Percentiles rank a stretch among this genome's conserved stretches.
These are phyloP conservation scores for Caenorhabditis elegans DNA, from an alignment of 1,140 invertebrate genomes.

Conservation along the genomic window WBcel235 BX284606.5:4060001-4060500, in stretches of 20 bases:
- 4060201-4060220: no score
- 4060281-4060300: constrained; percentile 28
- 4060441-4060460: neutral
- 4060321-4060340: neutral
- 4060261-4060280: neutral
- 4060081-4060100: neutral
- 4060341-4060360: constrained; percentile 11
- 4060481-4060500: no score
- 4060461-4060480: neutral
- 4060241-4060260: constrained; percentile 29
- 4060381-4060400: neutral
- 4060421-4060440: neutral
- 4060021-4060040: no score
- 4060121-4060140: constrained; percentile 11
- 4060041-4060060: neutral
- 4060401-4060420: neutral
- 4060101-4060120: neutral
- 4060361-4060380: constrained; percentile 32
- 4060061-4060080: constrained; percentile 16
- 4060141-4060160: constrained; percentile 25
- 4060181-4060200: no score
- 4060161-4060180: neutral
- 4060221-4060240: neutral
- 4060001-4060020: no score
- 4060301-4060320: constrained; percentile 24